Evolutionary conservation across 2,113 vertebrate genomes (phyloP).

Genomic region (Eclectus roratus): DNA sequence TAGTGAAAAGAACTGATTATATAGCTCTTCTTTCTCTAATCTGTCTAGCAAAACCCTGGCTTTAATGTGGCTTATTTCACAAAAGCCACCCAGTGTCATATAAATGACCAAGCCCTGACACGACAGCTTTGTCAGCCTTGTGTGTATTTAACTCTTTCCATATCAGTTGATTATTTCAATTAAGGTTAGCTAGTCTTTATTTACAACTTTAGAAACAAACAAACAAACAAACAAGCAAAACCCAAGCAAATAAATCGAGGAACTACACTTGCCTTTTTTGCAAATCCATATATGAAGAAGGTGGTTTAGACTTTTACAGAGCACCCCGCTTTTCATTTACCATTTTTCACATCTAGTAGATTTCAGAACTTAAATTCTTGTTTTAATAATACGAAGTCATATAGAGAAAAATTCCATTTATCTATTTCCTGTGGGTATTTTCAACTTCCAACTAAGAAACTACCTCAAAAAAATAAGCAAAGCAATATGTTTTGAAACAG

Average conservation of each 20-base stretch:
- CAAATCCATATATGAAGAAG: not conserved
- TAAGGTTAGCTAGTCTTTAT: not conserved
- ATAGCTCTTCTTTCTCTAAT: not conserved
- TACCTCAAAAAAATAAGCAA: not conserved
- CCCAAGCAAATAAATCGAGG: not conserved
- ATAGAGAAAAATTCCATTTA: not conserved
- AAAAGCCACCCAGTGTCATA: not conserved
- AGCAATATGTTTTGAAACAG: not conserved
- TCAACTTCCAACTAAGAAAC: not conserved
- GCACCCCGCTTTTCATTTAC: rapidly evolving
- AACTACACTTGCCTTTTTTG: not conserved
- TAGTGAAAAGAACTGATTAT: not conserved
- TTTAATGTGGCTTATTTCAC: not conserved
- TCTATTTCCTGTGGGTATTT: not conserved
- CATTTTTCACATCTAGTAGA: not conserved
- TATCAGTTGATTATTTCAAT: not conserved
- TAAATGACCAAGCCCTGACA: not conserved
- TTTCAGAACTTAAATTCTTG: not conserved
- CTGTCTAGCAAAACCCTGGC: not conserved
- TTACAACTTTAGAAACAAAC: not conserved
- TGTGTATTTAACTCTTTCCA: not conserved
- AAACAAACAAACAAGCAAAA: not conserved
- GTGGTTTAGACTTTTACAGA: not conserved
- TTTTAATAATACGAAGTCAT: not conserved
- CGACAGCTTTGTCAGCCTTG: not conserved